Evolutionary conservation across 2,113 vertebrate genomes (phyloP).

Genomic region (Hystrix brachyura): DNA sequence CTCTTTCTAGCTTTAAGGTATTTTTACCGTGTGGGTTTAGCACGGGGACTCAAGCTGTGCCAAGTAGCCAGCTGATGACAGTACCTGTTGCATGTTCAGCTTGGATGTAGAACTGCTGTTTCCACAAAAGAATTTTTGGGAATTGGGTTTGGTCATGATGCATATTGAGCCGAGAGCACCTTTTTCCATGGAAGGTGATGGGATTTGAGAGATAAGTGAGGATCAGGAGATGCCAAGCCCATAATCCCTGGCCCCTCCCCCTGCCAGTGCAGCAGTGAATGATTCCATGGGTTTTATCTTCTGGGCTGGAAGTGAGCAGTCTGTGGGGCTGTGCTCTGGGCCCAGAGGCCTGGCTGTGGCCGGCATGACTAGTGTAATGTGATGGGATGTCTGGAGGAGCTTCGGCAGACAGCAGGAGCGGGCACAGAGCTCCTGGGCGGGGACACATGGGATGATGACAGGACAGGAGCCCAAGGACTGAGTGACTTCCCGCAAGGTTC

Average conservation of each 20-base stretch:
- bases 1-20: conserved; percentile 31
- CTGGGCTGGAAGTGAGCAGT: neutral
- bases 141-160: neutral
- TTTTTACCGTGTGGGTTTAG: neutral
- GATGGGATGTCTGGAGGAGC: neutral
- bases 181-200: neutral
- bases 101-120: neutral
- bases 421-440: neutral
- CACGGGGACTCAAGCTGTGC: neutral
- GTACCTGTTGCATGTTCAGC: neutral
- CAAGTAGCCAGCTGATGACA: neutral
- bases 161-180: neutral
- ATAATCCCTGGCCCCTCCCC: fast-evolving
- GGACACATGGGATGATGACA: neutral
- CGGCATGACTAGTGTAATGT: neutral
- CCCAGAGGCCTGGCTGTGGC: neutral
- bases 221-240: neutral
- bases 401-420: no score
- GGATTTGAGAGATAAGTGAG: neutral
- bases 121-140: neutral
- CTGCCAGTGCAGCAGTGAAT: neutral
- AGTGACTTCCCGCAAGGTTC: neutral
- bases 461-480: neutral
- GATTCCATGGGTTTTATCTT: neutral
- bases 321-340: neutral